Base-by-base conservation (phyloP, 2,797 vertebrate genomes). In the Sylvilagus floridanus region DNA sequence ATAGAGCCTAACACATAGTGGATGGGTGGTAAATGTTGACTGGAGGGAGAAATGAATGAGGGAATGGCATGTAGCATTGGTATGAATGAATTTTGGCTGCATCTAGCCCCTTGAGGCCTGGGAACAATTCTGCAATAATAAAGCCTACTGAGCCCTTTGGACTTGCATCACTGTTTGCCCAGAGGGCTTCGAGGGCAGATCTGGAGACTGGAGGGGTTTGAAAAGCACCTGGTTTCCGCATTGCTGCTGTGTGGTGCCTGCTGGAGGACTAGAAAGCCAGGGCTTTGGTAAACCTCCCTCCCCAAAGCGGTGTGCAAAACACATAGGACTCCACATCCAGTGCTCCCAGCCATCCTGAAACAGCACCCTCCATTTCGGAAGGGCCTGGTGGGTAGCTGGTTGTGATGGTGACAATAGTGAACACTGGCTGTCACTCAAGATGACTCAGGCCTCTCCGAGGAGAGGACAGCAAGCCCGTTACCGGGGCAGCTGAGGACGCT, bases 401-500 rank as follows among this genome's bases (percentile, higher is more conserved):
- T 92, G 89, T 96, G 88, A 96, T 93, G 87, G 87, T 81, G 95
- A 95, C 84, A 52, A 17, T 90, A 88, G 92, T 63, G 73, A 96
- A 88, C 75, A 90, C 73, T 65, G 93, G 71, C 77, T 93, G 54
- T 81, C 95, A 93, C 71, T 95, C 47, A 88, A 76, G 85, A 96
- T 97, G 96, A 97, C 90, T 97, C 94, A 96, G 88, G 90, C 88
- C 90, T 95, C 93, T 96, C 52, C 76, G 94, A 88, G 66, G 57
- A 66, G 63, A 95, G 86, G 93, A 72, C 50, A 94, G 65, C 66
- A 94, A 82, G 68, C 84, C 68, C 90, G 71, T 89, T 91, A 75
- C 66, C 78, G 75, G 84, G 95, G 93, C 94, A 94, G 93, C 77
- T 87, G 81, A 96, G 96, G 97, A 96, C 73, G 63, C 60, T 37